Evolutionary conservation across 2,888 invertebrate genomes (phyloP).

Genomic region (Plebejus melissa): DNA sequence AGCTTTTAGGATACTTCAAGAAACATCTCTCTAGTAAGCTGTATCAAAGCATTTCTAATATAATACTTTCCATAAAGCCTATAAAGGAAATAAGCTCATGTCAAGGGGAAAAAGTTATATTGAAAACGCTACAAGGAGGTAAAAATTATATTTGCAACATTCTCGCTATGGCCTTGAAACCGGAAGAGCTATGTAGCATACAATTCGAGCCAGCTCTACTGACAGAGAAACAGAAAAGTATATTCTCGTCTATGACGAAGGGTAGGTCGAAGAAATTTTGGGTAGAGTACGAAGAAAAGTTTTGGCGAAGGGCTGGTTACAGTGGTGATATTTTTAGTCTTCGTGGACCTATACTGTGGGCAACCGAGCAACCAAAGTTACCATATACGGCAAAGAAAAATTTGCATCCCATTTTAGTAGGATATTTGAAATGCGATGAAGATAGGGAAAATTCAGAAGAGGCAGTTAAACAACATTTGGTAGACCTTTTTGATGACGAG

Average conservation of each 20-base stretch:
- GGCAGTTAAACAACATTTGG: constrained; percentile 59
- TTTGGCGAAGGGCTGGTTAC: constrained; percentile 61
- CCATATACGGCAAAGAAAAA: constrained; percentile 53
- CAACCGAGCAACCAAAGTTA: constrained; percentile 59
- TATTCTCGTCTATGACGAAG: constrained; percentile 47
- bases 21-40: constrained; percentile 55
- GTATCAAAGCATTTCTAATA: constrained; percentile 57
- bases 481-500: constrained; percentile 57
- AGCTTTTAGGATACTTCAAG: constrained; percentile 59
- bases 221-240: constrained; percentile 43
- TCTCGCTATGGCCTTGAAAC: constrained; percentile 65
- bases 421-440: constrained; percentile 55
- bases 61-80: constrained; percentile 50
- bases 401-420: constrained; percentile 51
- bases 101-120: constrained; percentile 56
- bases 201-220: constrained; percentile 55
- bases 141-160: constrained; percentile 62
- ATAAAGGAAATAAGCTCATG: constrained; percentile 60
- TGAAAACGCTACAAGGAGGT: constrained; percentile 62
- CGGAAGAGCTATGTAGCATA: constrained; percentile 60
- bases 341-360: constrained; percentile 70
- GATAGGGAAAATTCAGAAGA: constrained; percentile 44
- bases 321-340: constrained; percentile 70
- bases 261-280: constrained; percentile 57
- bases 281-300: constrained; percentile 58